Conservation (phyloP, 2,113 vertebrate genomes). For the Gallinago media region DNA sequence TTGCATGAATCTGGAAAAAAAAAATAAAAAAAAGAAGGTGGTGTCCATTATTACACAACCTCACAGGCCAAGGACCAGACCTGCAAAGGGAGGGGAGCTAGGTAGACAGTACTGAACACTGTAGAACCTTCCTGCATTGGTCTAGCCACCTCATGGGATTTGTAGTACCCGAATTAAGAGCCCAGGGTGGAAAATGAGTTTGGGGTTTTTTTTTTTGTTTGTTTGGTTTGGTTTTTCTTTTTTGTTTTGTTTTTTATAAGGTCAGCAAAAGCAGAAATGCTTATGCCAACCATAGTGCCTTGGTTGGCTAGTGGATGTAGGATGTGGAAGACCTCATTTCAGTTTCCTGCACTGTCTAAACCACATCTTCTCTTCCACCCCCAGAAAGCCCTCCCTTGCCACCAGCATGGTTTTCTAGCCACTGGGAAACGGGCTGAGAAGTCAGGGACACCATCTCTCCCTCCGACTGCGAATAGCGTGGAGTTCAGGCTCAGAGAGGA, state of each 20-base stretch:
- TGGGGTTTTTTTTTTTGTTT: not conserved
- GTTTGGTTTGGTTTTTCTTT: not conserved
- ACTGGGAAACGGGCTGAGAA: not conserved
- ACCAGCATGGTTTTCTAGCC: not conserved
- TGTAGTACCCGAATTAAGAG: not conserved
- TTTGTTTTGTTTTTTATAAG: not conserved
- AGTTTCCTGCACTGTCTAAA: not conserved
- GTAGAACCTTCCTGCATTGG: not conserved
- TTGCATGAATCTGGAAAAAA: not conserved
- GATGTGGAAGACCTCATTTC: not conserved
- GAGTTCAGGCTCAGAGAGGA: not conserved
- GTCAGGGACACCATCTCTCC: not conserved
- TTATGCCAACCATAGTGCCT: not conserved
- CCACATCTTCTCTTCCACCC: not conserved
- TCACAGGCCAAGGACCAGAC: not conserved
- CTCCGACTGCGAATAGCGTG: not conserved
- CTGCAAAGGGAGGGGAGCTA: not conserved
- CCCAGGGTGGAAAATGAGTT: not conserved
- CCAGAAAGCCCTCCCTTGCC: not conserved
- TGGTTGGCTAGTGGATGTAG: not conserved
- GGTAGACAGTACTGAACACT: accelerated
- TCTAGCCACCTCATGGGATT: not conserved
- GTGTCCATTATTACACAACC: not conserved
- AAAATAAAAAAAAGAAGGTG: not conserved
- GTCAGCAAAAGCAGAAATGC: not conserved